Conservation (phyloP, 2,888 invertebrate species). For the Diogma glabrata region DNA sequence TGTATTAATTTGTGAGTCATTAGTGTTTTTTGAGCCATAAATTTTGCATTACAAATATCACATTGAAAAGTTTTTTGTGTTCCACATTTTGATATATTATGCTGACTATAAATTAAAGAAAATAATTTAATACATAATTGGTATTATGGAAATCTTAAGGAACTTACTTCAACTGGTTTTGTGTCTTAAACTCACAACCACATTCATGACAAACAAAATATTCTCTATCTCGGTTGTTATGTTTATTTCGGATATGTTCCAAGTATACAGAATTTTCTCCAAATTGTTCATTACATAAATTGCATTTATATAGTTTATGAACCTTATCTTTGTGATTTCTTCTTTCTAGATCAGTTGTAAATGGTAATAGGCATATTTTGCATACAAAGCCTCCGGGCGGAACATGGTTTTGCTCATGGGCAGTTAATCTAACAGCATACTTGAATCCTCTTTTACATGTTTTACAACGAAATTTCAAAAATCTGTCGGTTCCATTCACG, state of each 20-base stretch:
- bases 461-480: background rate
- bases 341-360: slow-evolving; percentile 27
- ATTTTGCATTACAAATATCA: slow-evolving; percentile 29
- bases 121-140: background rate
- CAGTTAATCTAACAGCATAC: slow-evolving; percentile 29
- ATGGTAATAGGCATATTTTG: slow-evolving; percentile 30
- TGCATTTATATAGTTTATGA: slow-evolving; percentile 30
- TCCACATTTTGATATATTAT: slow-evolving; percentile 35
- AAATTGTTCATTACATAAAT: slow-evolving; percentile 30
- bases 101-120: slow-evolving; percentile 17
- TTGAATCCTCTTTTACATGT: slow-evolving; percentile 14
- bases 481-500: too few relatives aligned
- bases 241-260: slow-evolving; percentile 32
- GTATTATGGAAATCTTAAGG: too few relatives aligned
- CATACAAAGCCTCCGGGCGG: slow-evolving; percentile 35
- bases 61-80: slow-evolving; percentile 34
- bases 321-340: slow-evolving; percentile 27
- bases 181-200: slow-evolving; percentile 35
- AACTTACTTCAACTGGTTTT: slow-evolving; percentile 31
- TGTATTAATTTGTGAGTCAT: slow-evolving; percentile 29
- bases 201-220: slow-evolving; percentile 35
- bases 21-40: slow-evolving; percentile 27
- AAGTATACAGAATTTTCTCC: slow-evolving; percentile 30
- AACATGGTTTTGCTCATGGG: slow-evolving; percentile 34
- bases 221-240: slow-evolving; percentile 32